Conservation (phyloP, 64 coral and sea anemone species). For the Montipora foliosa region DNA sequence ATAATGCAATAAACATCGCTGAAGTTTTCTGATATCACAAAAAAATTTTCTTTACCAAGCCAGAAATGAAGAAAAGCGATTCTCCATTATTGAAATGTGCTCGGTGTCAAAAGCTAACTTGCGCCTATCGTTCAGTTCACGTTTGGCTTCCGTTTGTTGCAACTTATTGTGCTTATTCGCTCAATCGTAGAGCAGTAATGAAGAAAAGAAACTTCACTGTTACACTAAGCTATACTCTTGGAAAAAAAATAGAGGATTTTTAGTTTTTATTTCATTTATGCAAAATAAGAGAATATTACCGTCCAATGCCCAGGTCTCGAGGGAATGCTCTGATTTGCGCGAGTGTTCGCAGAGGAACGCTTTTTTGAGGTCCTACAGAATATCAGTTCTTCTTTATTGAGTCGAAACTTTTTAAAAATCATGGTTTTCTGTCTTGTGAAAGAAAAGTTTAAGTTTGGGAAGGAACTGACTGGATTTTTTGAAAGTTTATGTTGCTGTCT, state of each 20-base stretch:
- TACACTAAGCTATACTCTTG: not conserved
- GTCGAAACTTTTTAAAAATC: too few species aligned
- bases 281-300: constrained; percentile 1
- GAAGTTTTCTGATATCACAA: not conserved
- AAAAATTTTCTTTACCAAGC: not conserved
- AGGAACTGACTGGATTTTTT: too few species aligned
- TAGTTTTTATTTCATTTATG: constrained; percentile 33
- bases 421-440: too few species aligned
- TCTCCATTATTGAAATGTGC: not conserved
- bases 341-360: not conserved
- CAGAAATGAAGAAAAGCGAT: not conserved
- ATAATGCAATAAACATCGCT: not conserved
- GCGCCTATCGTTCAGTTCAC: too few species aligned
- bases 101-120: too few species aligned
- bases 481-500: too few species aligned
- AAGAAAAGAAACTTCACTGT: not conserved
- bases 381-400: too few species aligned
- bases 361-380: not conserved
- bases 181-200: not conserved
- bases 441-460: too few species aligned
- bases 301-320: not conserved
- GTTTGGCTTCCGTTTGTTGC: too few species aligned
- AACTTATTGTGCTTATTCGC: too few species aligned
- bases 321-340: not conserved
- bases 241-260: not conserved